Conservation (phyloP, 1,140 invertebrate genomes). For the Ceratina australensis region DNA sequence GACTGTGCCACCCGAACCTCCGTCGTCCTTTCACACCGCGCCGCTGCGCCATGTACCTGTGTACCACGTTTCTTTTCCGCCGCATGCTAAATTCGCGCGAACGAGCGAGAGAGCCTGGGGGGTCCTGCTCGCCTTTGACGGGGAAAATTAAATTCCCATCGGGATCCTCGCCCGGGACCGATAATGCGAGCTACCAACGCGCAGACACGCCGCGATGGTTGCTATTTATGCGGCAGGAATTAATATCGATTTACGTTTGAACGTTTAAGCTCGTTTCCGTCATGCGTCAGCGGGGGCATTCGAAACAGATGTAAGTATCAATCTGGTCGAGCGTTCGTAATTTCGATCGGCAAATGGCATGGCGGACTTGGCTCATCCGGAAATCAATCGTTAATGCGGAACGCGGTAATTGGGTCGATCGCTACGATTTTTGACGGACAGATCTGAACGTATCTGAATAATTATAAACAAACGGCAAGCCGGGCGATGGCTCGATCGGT, state of each 20-base stretch:
- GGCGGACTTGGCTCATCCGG: too few relatives aligned
- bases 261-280: not conserved
- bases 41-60: slow-evolving; percentile 9
- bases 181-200: not conserved
- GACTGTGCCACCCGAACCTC: slow-evolving; percentile 22
- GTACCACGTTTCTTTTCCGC: slow-evolving; percentile 29
- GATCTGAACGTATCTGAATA: too few relatives aligned
- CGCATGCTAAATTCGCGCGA: slow-evolving; percentile 37
- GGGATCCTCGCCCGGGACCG: not conserved
- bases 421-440: too few relatives aligned
- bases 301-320: not conserved
- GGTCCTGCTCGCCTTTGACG: slow-evolving; percentile 8
- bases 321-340: not conserved
- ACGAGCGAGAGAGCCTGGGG: not conserved
- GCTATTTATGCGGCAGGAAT: slow-evolving; percentile 29
- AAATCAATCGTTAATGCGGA: too few relatives aligned
- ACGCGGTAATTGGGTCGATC: too few relatives aligned
- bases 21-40: slow-evolving; percentile 43
- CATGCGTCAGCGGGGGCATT: too few relatives aligned
- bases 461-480: too few relatives aligned
- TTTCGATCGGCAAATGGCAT: not conserved
- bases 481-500: too few relatives aligned
- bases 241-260: slow-evolving; percentile 44
- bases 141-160: slow-evolving; percentile 57
- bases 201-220: not conserved